Conservation (phyloP, 1,140 invertebrate genomes). For the Macrostomum lignano region DNA sequence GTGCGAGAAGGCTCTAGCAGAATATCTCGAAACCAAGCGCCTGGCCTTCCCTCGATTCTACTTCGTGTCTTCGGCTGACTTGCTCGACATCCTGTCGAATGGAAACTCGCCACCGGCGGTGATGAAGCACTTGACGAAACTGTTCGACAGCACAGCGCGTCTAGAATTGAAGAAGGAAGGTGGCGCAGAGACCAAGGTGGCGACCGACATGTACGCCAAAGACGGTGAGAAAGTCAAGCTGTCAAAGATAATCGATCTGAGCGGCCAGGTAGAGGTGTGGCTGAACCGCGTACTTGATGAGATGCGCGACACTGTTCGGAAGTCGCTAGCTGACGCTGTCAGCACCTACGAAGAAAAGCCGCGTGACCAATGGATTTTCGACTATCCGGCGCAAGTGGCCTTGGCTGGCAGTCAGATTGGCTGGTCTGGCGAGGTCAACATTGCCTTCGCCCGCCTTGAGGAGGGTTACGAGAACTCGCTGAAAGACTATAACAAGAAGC, state of each 20-base stretch:
- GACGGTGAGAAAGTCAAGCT: conserved; percentile 72
- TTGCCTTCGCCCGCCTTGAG: conserved; percentile 53
- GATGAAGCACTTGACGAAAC: conserved; percentile 3
- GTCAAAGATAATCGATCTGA: conserved; percentile 42
- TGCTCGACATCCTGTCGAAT: conserved; percentile 74
- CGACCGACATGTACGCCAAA: conserved; percentile 50
- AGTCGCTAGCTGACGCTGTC: conserved; percentile 58
- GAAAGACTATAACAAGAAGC: conserved; percentile 82
- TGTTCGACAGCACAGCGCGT: conserved; percentile 5
- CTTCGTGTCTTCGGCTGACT: conserved; percentile 80
- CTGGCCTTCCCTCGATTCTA: conserved; percentile 79
- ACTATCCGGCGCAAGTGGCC: conserved; percentile 56
- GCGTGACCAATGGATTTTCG: conserved; percentile 71
- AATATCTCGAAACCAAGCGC: conserved; percentile 83
- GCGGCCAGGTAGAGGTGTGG: conserved; percentile 67
- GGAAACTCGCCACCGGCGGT: conserved; percentile 47
- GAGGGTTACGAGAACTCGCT: conserved; percentile 81
- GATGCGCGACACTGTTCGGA: conserved; percentile 48
- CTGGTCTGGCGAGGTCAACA: conserved; percentile 81
- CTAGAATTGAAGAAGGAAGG: no score
- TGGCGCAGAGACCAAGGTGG: no score
- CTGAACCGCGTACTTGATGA: conserved; percentile 49
- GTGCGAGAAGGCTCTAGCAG: conserved; percentile 81
- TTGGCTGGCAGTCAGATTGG: conserved; percentile 78
- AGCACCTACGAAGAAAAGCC: conserved; percentile 67